Conservation (phyloP, 1,140 invertebrate genomes). For the Tigriopus japonicus region DNA sequence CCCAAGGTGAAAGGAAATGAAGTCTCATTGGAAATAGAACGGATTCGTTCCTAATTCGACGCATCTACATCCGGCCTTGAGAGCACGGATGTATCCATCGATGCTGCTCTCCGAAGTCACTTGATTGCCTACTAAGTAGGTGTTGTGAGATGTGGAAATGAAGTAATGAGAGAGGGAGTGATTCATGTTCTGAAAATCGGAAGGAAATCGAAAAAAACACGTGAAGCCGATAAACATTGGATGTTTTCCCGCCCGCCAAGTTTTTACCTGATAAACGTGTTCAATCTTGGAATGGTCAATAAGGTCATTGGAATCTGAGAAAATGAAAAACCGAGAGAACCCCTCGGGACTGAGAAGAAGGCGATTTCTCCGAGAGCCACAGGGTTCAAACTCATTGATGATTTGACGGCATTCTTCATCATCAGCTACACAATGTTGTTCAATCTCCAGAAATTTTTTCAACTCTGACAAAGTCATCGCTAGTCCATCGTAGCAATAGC, state of each 20-base stretch:
- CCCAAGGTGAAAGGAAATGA: slow-evolving; percentile 5
- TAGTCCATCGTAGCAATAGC: slow-evolving; percentile 10
- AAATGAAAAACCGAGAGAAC: not conserved
- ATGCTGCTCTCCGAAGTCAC: slow-evolving; percentile 31
- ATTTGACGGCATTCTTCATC: slow-evolving; percentile 1
- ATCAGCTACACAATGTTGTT: not conserved
- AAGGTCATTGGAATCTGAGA: not conserved
- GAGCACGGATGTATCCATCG: slow-evolving; percentile 29
- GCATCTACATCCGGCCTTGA: slow-evolving; percentile 27
- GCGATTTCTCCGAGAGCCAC: not conserved
- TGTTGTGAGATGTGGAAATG: slow-evolving; percentile 42
- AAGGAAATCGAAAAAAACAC: not conserved
- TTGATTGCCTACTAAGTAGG: slow-evolving; percentile 35
- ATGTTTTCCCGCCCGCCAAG: not conserved
- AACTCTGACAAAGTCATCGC: slow-evolving; percentile 6
- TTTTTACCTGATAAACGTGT: not conserved
- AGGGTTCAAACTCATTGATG: slow-evolving; percentile 9
- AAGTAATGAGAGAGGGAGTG: slow-evolving; percentile 40
- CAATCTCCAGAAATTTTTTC: slow-evolving; percentile 1
- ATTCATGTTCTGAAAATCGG: slow-evolving; percentile 37
- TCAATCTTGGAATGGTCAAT: not conserved
- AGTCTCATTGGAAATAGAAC: not conserved
- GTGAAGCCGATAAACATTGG: not conserved
- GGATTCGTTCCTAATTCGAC: slow-evolving; percentile 23
- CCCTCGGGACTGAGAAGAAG: not conserved